These are phyloP conservation scores for Belgica antarctica DNA, from an alignment of 2,888 invertebrate species.

Conservation along the genomic window DNA sequence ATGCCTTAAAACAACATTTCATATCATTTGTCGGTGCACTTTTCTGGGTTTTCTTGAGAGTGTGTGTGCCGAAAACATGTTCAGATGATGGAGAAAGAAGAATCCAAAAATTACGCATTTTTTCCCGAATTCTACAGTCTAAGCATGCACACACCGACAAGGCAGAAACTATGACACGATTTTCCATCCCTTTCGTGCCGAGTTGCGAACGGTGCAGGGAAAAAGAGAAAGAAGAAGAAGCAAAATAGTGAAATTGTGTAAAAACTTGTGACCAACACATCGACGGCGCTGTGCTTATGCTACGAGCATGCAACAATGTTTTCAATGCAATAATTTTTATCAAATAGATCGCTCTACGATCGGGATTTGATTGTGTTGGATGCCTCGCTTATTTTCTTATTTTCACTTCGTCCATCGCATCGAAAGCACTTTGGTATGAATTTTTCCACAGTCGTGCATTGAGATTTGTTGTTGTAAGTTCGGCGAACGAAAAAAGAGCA, in stretches of 20 bases:
- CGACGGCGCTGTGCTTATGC: not conserved
- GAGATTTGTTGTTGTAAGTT: slow-evolving; percentile 42
- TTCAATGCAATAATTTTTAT: slow-evolving; percentile 42
- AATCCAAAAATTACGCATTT: slow-evolving; percentile 36
- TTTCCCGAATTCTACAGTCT: slow-evolving; percentile 18
- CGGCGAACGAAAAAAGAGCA: not conserved
- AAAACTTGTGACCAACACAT: slow-evolving; percentile 12
- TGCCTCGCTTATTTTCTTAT: no score
- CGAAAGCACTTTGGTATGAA: slow-evolving; percentile 31
- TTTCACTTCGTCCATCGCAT: not conserved
- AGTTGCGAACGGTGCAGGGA: not conserved
- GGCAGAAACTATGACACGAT: slow-evolving; percentile 2
- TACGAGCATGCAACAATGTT: slow-evolving; percentile 32
- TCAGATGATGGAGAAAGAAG: not conserved
- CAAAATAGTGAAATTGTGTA: slow-evolving; percentile 21
- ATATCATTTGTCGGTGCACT: slow-evolving; percentile 28
- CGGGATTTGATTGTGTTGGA: slow-evolving; percentile 11
- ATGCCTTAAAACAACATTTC: slow-evolving; percentile 18
- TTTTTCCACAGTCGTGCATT: slow-evolving; percentile 42
- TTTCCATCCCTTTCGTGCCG: slow-evolving; percentile 33
- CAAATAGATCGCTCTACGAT: slow-evolving; percentile 42
- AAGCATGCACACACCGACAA: not conserved
- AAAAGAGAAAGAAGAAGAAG: slow-evolving; percentile 35
- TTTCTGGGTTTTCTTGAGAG: not conserved
- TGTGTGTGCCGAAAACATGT: no score